Base-by-base conservation (phyloP, 2,888 invertebrate genomes). In the Pinctada fucata region DNA sequence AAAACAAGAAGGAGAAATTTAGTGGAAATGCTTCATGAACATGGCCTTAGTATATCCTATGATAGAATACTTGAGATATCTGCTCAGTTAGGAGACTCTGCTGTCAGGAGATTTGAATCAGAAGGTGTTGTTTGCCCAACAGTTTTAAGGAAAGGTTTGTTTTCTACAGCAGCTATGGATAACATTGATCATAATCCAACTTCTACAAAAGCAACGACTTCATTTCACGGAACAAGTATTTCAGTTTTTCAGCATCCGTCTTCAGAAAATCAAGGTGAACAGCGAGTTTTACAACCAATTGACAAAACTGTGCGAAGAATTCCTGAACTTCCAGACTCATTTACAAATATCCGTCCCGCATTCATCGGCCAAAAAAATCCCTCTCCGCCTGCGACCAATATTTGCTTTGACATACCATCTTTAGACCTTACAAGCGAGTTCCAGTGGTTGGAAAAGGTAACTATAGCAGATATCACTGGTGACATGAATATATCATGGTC, bases 41-140 rank as follows among this genome's bases (percentile, higher is more conserved):
- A 81, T 75, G 86, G 87, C 13, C n/a, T 87, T 2, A 77, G 81
- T 50, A 82, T 87, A 51, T 82, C 83, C n/a, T 86, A 86, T 79
- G 82, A 85, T 47, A 79, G 87, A 72, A 85, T 88, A 8, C 77
- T 87, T 50, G 85, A 86, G 72, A 78, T 87, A 4, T 82, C 84
- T 31, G 79, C 86, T 49, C 79, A 81, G 65, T 64, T 83, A n/a
- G 84, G 79, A 45, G 80, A 85, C 67, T 76, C 79, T 65, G 79
- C 74, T 68, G 79, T 82, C 2, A 65, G 47, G 31, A 72, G 74
- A 63, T 86, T 78, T 51, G 75, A 78, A n/a, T 64, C 76, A 52
- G 82, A 82, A 79, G 80, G 77, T 48, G 79, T 80, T 2, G 79
- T 82, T 47, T 84, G 77, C 76, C 83, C 83, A 13, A 72, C 70